These are phyloP conservation scores for Drosophila multiciliata DNA, from an alignment of 2,888 invertebrate species.

Conservation along the genomic window DNA sequence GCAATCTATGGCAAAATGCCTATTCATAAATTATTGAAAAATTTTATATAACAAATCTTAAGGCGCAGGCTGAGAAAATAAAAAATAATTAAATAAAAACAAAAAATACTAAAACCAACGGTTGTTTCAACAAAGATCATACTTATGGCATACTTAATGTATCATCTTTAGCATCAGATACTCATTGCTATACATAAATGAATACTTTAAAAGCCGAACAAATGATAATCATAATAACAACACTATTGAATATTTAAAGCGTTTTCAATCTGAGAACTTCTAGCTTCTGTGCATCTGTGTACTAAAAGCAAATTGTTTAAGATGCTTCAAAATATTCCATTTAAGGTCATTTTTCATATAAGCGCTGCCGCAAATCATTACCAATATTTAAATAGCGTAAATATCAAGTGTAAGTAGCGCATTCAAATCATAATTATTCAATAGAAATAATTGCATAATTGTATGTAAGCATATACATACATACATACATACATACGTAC, in stretches of 20 bases:
- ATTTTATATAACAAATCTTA: conserved; percentile 46
- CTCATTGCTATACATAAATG: conserved; percentile 5
- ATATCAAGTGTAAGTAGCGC: conserved; percentile 40
- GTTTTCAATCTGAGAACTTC: conserved; percentile 8
- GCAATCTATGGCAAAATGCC: conserved; percentile 37
- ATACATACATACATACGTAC: conserved; percentile 9
- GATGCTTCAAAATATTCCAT: conserved; percentile 10
- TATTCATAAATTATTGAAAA: conserved; percentile 21
- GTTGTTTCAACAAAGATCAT: conserved; percentile 51
- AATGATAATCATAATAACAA: conserved; percentile 17
- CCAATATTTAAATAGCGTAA: conserved; percentile 19
- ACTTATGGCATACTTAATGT: conserved; percentile 38
- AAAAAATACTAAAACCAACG: conserved; percentile 26
- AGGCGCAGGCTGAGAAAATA: conserved; percentile 12
- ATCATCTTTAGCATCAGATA: conserved; percentile 28
- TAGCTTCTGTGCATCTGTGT: conserved; percentile 1
- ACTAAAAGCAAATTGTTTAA: neutral
- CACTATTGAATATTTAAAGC: conserved; percentile 14
- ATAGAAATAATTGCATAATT: conserved; percentile 19
- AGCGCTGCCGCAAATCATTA: conserved; percentile 29
- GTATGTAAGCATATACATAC: neutral
- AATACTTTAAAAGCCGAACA: conserved; percentile 7
- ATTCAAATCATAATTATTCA: conserved; percentile 37
- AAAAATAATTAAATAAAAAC: neutral
- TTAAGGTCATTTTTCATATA: conserved; percentile 20